A percentile compares a stretch with the other conserved stretches of the same genome.
These are phyloP conservation scores for Rhagoletis pomonella DNA, from an alignment of 1,140 invertebrate species.

Conservation along the genomic window DNA sequence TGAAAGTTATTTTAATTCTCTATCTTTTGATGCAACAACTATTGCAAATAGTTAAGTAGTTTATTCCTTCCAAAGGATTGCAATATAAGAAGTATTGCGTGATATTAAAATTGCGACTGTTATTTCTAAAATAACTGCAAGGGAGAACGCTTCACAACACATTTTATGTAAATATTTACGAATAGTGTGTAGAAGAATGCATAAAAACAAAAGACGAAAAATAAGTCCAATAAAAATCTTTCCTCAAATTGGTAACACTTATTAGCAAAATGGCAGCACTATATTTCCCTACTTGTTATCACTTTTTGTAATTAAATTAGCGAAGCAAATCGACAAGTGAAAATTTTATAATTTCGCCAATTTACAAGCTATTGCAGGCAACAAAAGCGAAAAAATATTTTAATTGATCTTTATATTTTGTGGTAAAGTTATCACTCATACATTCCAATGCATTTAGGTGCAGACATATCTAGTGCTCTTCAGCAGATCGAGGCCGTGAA, in stretches of 20 bases:
- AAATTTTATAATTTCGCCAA: not conserved
- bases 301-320: slow-evolving; percentile 34
- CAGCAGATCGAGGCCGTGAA: slow-evolving; percentile 88
- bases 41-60: too few species aligned
- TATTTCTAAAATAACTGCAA: too few species aligned
- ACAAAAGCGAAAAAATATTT: not conserved
- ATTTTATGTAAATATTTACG: slow-evolving; percentile 3
- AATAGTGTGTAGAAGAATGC: not conserved
- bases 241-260: not conserved
- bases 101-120: too few species aligned
- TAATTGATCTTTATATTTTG: not conserved
- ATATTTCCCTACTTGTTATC: not conserved
- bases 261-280: not conserved
- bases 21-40: too few species aligned
- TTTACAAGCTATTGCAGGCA: not conserved
- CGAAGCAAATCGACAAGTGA: not conserved
- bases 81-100: too few species aligned
- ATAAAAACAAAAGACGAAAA: not conserved
- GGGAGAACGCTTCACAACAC: too few species aligned
- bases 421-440: not conserved
- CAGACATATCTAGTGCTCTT: slow-evolving; percentile 82
- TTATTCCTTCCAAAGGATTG: too few species aligned
- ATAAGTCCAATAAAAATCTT: not conserved
- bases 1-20: too few species aligned
- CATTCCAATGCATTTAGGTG: slow-evolving; percentile 71